phyloP scores from a whole-genome alignment of 2,888 invertebrate species.

The Psylliodes chrysocephalus region DNA sequence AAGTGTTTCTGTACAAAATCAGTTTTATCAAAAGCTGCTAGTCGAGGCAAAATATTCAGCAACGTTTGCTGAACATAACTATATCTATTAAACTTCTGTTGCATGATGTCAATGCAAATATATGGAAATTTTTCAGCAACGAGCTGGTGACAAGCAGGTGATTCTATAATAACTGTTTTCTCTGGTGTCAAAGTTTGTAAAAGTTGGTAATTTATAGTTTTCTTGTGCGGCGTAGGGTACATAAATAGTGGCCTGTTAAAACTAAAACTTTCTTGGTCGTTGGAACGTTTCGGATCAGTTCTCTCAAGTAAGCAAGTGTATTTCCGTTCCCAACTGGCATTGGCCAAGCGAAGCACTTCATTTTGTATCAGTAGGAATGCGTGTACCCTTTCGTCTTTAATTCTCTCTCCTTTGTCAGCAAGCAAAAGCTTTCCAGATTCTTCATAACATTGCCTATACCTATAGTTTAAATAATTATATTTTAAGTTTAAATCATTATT shows the following conservation, averaged over 20 bases:
- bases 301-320: conserved; percentile 76
- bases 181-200: conserved; percentile 67
- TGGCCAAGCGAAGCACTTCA: conserved; percentile 91
- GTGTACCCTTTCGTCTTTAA: conserved; percentile 90
- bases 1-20: conserved; percentile 82
- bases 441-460: conserved; percentile 90
- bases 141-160: conserved; percentile 85
- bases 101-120: conserved; percentile 82
- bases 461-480: conserved; percentile 43
- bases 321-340: conserved; percentile 86
- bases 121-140: conserved; percentile 85
- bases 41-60: conserved; percentile 85
- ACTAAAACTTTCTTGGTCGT: conserved; percentile 56
- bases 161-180: conserved; percentile 79
- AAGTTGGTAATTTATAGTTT: conserved; percentile 55
- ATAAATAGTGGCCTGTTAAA: conserved; percentile 56
- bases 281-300: conserved; percentile 57
- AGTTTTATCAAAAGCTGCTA: conserved; percentile 92
- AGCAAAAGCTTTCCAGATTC: conserved; percentile 87
- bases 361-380: conserved; percentile 93
- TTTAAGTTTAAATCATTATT: neutral
- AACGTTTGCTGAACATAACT: conserved; percentile 88
- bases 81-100: conserved; percentile 79
- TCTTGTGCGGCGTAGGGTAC: conserved; percentile 64
- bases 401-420: conserved; percentile 77